Evolutionary conservation across 2,113 vertebrate species (phyloP).

Genomic region (Xiphophorus hellerii): DNA sequence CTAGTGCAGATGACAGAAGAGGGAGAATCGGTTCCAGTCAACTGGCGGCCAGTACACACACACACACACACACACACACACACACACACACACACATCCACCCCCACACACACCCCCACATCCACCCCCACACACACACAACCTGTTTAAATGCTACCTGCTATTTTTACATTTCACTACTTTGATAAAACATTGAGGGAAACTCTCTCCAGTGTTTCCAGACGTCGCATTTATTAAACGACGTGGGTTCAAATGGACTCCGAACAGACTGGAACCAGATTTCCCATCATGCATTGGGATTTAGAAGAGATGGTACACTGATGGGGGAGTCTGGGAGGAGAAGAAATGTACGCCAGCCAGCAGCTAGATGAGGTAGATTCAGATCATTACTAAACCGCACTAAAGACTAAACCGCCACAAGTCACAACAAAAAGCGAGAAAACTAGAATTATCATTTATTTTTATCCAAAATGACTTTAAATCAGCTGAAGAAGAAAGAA

Average conservation of each 20-base stretch:
- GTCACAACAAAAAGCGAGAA: conserved; percentile 7
- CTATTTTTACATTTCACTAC: conserved; percentile 40
- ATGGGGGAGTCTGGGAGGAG: conserved; percentile 12
- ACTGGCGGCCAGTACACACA: conserved; percentile 38
- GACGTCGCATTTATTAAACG: neutral
- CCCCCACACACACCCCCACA: conserved; percentile 19
- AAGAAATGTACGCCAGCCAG: conserved; percentile 18
- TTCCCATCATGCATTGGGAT: neutral
- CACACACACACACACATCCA: conserved; percentile 1
- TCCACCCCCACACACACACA: conserved; percentile 2
- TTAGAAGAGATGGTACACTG: too few species aligned
- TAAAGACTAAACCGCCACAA: neutral
- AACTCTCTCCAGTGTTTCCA: conserved; percentile 8
- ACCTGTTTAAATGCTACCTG: conserved; percentile 14
- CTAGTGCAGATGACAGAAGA: conserved; percentile 80
- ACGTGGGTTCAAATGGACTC: neutral
- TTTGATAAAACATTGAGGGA: conserved; percentile 36
- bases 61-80: conserved; percentile 12
- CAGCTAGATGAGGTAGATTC: conserved; percentile 80
- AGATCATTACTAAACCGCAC: conserved; percentile 25
- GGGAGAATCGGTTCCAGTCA: conserved; percentile 43
- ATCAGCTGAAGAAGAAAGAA: conserved; percentile 39
- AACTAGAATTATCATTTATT: neutral
- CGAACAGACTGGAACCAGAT: neutral
- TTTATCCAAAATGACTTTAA: conserved; percentile 1